These are phyloP conservation scores for Ceyx melanurus DNA, from an alignment of 2,113 vertebrate species.

Conservation along the genomic window DNA sequence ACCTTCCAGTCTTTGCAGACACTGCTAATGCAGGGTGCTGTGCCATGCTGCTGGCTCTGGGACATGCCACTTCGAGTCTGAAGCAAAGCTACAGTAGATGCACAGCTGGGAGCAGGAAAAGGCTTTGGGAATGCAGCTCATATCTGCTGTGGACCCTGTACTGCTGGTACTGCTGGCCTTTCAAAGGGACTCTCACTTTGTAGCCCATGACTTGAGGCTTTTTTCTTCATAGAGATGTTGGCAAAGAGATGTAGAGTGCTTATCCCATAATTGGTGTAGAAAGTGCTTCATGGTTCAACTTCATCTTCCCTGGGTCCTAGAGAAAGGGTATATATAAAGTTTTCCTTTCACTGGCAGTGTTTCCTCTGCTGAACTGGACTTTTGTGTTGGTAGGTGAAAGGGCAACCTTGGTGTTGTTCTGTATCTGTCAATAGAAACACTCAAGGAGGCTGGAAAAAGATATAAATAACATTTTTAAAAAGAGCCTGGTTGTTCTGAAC, in stretches of 20 bases:
- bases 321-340: neutral
- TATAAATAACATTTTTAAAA: neutral
- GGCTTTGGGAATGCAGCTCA: neutral
- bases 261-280: neutral
- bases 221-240: neutral
- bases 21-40: neutral
- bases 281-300: neutral
- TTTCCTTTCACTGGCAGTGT: rapidly evolving
- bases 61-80: neutral
- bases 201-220: neutral
- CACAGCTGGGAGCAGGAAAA: neutral
- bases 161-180: neutral
- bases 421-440: neutral
- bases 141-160: neutral
- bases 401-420: neutral
- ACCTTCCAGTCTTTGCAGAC: neutral
- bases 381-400: neutral
- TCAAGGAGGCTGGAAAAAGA: neutral
- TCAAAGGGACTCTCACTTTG: neutral
- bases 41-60: neutral
- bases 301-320: neutral
- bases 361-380: neutral
- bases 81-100: neutral
- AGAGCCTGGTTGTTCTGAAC: neutral
- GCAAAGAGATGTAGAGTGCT: neutral